Evolutionary conservation across 1,140 invertebrate genomes (phyloP), one percentile per base, ranked within the genome.

Genomic region (Drosophila jambulina): DNA sequence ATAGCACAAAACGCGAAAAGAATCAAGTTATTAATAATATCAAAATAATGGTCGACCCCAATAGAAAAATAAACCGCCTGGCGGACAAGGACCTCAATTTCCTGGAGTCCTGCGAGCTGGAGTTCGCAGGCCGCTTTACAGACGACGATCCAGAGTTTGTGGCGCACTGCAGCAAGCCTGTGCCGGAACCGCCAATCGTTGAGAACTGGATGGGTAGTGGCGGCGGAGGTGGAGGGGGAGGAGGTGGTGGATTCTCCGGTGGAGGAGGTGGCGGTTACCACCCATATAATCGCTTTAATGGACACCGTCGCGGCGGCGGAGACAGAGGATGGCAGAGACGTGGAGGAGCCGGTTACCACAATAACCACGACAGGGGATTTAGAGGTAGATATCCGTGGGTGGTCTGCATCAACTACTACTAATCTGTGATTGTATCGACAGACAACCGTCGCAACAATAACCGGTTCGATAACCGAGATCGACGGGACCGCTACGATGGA

Each of bases 81-180:
- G 93, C 93, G 7, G 92, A 93, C 21, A 88, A 83, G 48, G 93
- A 94, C 65, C 48, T 93, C 6, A 84, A 90, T 27, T 94, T 95
- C 59, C 63, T 95, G 21, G 91, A 91, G 36, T 91, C 94, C 75
- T 95, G 94, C 63, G 94, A 95, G 59, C 75, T 92, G 21, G 94
- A 95, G 77, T 95, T 95, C 70, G 80, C 84, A 27, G 68, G 91
- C 67, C 94, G 94, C 53, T 95, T 93, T 56, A 94, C 94, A 25
- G 93, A 94, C 15, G 85, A 93, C 4, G 94, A 95, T 82, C 65
- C 58, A 29, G 93, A 94, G 32, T 95, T 94, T 74, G 91, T 93
- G 75, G 91, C 92, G 40, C 82, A 93, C 4, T 93, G 93, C 53
- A 71, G 77, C 13, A 74, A 86, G 32, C 75, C 91, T 4, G n/a